A percentile compares a stretch with the other conserved stretches of the same genome.
Evolutionary conservation across 2,888 invertebrate genomes (phyloP).

Genomic region (Tanypteryx hageni): DNA sequence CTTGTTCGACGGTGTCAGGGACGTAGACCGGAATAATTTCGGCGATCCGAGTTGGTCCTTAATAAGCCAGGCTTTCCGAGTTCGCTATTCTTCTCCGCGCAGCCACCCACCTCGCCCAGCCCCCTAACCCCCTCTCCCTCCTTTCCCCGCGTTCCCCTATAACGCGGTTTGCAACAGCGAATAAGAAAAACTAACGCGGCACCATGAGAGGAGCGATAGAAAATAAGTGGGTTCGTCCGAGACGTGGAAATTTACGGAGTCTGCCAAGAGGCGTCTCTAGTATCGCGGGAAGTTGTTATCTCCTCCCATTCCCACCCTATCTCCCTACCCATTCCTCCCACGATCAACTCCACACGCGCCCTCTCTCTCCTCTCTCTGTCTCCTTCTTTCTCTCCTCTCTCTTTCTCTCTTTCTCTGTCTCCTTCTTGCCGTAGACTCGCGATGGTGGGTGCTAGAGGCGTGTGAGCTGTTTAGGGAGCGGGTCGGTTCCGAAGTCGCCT

Average conservation of each 20-base stretch:
- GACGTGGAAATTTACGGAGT: conserved; percentile 23
- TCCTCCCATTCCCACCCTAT: background rate
- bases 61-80: conserved; percentile 19
- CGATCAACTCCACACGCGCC: too few relatives aligned
- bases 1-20: background rate
- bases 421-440: conserved; percentile 21
- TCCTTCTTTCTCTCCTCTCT: too few relatives aligned
- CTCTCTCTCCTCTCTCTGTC: background rate
- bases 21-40: background rate
- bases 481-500: background rate
- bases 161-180: background rate
- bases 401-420: background rate
- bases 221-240: conserved; percentile 24
- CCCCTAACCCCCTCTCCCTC: too few relatives aligned
- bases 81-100: background rate
- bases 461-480: conserved; percentile 9
- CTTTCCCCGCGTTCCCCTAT: too few relatives aligned
- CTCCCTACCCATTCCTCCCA: too few relatives aligned
- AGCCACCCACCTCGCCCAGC: background rate
- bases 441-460: background rate
- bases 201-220: background rate
- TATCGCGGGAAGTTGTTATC: conserved; percentile 12
- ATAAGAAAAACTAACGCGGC: conserved; percentile 8
- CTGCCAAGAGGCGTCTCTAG: conserved; percentile 16
- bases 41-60: conserved; percentile 6